Percentiles rank a stretch among this genome's conserved stretches.
These are phyloP conservation scores for Melieria omissa DNA, from an alignment of 2,888 invertebrate genomes.

Conservation along the genomic window DNA sequence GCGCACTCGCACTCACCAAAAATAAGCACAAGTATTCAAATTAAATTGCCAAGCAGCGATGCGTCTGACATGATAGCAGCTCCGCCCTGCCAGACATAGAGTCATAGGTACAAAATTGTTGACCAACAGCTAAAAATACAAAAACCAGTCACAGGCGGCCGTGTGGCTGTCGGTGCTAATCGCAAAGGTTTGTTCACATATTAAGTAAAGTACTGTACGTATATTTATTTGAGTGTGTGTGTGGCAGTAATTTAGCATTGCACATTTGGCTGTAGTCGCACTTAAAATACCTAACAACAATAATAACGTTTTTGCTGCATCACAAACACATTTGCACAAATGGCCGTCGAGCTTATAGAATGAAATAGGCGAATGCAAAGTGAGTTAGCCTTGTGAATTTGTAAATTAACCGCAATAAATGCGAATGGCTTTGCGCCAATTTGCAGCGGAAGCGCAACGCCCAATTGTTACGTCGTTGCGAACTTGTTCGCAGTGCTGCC, in stretches of 20 bases:
- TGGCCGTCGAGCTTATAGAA: conserved; percentile 21
- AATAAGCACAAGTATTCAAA: conserved; percentile 11
- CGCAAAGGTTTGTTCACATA: not conserved
- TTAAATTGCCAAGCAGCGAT: not conserved
- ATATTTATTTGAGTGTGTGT: not conserved
- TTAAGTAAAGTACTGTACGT: not conserved
- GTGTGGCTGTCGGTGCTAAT: not conserved
- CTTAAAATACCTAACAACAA: not conserved
- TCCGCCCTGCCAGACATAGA: not conserved
- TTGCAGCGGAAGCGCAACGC: conserved; percentile 32
- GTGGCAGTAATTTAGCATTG: not conserved
- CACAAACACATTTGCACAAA: not conserved
- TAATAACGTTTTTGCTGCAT: too few relatives aligned
- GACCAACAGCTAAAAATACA: conserved; percentile 20
- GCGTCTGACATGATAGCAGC: not conserved
- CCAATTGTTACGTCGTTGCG: conserved; percentile 28
- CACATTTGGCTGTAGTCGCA: not conserved
- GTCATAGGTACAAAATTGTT: conserved; percentile 26
- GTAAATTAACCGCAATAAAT: conserved; percentile 55
- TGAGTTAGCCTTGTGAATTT: conserved; percentile 49
- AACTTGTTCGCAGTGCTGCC: too few relatives aligned
- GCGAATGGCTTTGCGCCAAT: conserved; percentile 35
- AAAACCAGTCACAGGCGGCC: too few relatives aligned
- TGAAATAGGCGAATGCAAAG: conserved; percentile 31
- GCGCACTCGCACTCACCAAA: not conserved